Evolutionary conservation across 2,797 vertebrate genomes (phyloP), one percentile per base, ranked within the genome.

Genomic region (Tiaroga cobitis): DNA sequence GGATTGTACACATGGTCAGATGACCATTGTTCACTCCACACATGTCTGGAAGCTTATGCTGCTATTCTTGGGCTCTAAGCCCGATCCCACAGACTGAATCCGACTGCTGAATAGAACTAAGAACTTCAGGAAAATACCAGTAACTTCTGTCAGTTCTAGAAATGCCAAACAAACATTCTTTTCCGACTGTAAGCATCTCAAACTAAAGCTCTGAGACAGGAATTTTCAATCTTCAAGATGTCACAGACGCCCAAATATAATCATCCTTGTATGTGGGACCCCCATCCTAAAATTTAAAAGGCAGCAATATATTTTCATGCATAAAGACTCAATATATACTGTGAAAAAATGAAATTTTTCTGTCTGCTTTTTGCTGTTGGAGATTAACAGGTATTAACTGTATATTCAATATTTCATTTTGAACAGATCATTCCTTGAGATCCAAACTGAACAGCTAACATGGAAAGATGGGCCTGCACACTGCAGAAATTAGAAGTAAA

Each of bases 161-260:
- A 87, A 86, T 75, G 76, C 70, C 61, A 83, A 86, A 88, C 41
- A 86, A 86, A 88, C 78, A 85, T 67, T 77, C 80, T 67, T 69
- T 70, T 67, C 54, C 10, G 11, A 76, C 18, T 39, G 37, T n/a
- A 41, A 56, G 15, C 37, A 49, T 46, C 77, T 80, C 10, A 11
- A 41, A 67, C 26, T 67, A 69, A 51, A 69, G 16, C 65, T 78
- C 56, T 63, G 37, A 63, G 24, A 43, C 24, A 18, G 6, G 11
- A 15, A 8, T 16, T 76, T 49, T 54, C 18, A 32, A 10, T 34
- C 18, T 75, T 75, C 18, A 19, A 46, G 8, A 29, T 24, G 29
- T 29, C 46, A 54, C 3, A 0, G 6, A 34, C 29, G 29, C 29
- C 16, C 0, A 24, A 34, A 24, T 13, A 75, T 51, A 21, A 51